phyloP scores from a whole-genome alignment of 2,888 invertebrate species.

The Dioctria linearis region DNA sequence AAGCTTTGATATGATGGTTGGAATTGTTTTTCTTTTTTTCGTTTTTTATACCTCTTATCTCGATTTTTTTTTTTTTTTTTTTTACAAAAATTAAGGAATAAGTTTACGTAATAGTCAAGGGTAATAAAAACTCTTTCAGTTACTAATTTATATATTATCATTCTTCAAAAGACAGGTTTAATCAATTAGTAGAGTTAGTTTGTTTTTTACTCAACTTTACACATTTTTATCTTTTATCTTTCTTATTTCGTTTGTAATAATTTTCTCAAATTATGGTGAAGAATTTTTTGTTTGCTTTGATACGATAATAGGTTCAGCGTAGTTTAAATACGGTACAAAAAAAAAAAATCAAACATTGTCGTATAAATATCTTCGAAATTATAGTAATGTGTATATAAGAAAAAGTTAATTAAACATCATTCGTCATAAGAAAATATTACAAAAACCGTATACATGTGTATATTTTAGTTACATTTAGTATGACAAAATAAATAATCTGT shows the following conservation, averaged over 20 bases:
- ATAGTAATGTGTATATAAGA: too few relatives aligned
- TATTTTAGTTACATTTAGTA: too few relatives aligned
- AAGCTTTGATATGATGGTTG: slow-evolving; percentile 54
- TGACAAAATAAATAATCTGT: too few relatives aligned
- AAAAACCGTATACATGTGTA: too few relatives aligned
- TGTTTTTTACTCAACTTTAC: neutral
- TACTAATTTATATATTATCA: neutral
- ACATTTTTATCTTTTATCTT: neutral
- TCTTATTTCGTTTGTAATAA: neutral
- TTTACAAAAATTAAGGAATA: neutral
- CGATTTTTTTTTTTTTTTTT: slow-evolving; percentile 13
- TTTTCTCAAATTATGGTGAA: neutral
- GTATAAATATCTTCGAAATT: too few relatives aligned
- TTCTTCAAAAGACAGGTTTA: slow-evolving; percentile 12
- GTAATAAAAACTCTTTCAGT: too few relatives aligned
- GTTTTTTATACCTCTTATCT: slow-evolving; percentile 27
- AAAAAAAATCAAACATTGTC: too few relatives aligned
- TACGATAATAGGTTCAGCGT: too few relatives aligned
- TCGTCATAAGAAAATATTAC: too few relatives aligned
- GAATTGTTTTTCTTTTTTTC: slow-evolving; percentile 28
- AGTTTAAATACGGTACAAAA: too few relatives aligned
- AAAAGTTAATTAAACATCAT: too few relatives aligned
- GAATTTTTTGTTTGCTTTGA: too few relatives aligned
- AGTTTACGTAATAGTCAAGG: neutral
- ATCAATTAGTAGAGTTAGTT: neutral